Percentiles rank a stretch among this genome's conserved stretches.
phyloP scores from a whole-genome alignment of 2,888 invertebrate genomes.

The Oegoconia quadripuncta region DNA sequence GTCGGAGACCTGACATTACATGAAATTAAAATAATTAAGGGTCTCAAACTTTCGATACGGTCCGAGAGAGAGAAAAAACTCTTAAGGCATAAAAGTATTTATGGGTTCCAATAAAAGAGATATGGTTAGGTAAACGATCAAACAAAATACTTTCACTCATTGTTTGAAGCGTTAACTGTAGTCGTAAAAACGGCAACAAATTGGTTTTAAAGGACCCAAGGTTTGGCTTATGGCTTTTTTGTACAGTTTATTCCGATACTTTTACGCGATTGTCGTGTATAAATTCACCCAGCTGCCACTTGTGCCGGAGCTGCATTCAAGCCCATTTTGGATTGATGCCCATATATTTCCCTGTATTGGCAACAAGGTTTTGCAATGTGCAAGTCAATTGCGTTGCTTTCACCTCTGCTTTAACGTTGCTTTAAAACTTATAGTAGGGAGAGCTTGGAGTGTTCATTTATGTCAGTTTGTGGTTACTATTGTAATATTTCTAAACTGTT shows the following conservation, averaged over 20 bases:
- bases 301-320: constrained; percentile 26
- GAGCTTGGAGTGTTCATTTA: too few relatives aligned
- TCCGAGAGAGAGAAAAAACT: constrained; percentile 25
- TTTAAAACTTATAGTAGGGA: neutral
- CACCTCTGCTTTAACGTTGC: neutral
- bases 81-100: constrained; percentile 30
- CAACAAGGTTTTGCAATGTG: constrained; percentile 31
- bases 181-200: constrained; percentile 66
- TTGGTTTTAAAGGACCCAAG: constrained; percentile 57
- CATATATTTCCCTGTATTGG: constrained; percentile 26
- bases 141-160: constrained; percentile 61
- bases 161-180: constrained; percentile 60
- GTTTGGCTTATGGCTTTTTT: constrained; percentile 37
- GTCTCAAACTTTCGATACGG: constrained; percentile 26
- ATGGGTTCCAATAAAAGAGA: constrained; percentile 41
- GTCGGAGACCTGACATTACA: constrained; percentile 25
- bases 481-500: too few relatives aligned
- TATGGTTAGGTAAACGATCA: constrained; percentile 62
- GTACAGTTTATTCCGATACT: constrained; percentile 42
- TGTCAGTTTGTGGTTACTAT: too few relatives aligned
- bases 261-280: constrained; percentile 30
- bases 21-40: constrained; percentile 43
- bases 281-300: constrained; percentile 29
- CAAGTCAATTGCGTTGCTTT: constrained; percentile 12
- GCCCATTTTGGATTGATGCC: constrained; percentile 33